phyloP scores from a whole-genome alignment of 2,888 invertebrate genomes.

The Nomada fabriciana region DNA sequence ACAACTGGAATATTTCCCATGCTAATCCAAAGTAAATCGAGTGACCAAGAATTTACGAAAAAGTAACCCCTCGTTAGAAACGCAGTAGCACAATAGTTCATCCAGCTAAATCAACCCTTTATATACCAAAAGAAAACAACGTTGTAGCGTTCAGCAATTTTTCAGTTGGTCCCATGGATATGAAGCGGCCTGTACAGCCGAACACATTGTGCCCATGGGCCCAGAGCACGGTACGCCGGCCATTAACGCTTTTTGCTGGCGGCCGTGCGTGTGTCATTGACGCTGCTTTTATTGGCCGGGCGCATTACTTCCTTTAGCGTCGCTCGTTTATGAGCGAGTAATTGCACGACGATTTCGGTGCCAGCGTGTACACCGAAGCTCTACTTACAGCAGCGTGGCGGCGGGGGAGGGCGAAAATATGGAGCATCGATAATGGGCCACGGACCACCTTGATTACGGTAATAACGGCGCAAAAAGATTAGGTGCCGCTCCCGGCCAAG shows the following conservation, averaged over 20 bases:
- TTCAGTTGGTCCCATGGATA: conserved; percentile 8
- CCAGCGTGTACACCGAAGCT: conserved; percentile 47
- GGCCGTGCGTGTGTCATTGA: conserved; percentile 75
- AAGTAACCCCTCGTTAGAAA: too few relatives aligned
- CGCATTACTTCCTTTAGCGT: conserved; percentile 72
- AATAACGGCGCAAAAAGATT: conserved; percentile 55
- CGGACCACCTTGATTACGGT: conserved; percentile 55
- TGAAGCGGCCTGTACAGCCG: conserved; percentile 52
- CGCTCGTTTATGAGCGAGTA: conserved; percentile 78
- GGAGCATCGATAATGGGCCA: conserved; percentile 59
- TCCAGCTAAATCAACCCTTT: too few relatives aligned
- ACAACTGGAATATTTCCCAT: too few relatives aligned
- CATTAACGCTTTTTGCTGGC: conserved; percentile 71
- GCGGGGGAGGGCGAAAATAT: conserved; percentile 59
- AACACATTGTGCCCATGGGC: conserved; percentile 61
- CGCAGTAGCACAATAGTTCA: too few relatives aligned
- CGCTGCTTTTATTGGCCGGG: conserved; percentile 73
- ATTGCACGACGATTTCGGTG: conserved; percentile 77
- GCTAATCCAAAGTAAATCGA: too few relatives aligned
- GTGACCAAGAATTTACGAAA: too few relatives aligned
- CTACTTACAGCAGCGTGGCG: conserved; percentile 33
- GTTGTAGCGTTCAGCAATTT: not conserved
- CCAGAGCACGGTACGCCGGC: conserved; percentile 50
- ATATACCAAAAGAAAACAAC: too few relatives aligned
- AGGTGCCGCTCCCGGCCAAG: conserved; percentile 22